These are phyloP conservation scores for Sturmia bella DNA, from an alignment of 2,888 invertebrate genomes.

Conservation along the genomic window DNA sequence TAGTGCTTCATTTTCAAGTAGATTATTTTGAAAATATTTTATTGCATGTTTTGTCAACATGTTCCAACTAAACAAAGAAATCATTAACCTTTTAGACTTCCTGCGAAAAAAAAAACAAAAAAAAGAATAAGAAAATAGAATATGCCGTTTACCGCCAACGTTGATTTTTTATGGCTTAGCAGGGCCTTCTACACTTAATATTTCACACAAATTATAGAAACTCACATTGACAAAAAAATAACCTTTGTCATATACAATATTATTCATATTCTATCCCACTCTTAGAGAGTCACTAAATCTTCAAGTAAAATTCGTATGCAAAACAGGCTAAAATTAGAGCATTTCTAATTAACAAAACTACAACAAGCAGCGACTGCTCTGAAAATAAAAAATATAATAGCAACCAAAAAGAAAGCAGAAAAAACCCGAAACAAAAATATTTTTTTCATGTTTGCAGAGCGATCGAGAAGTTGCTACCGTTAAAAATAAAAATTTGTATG, in stretches of 20 bases:
- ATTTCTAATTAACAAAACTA: constrained; percentile 65
- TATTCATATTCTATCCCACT: constrained; percentile 39
- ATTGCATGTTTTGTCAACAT: constrained; percentile 68
- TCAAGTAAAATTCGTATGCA: constrained; percentile 56
- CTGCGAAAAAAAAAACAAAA: constrained; percentile 31
- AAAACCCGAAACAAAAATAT: constrained; percentile 59
- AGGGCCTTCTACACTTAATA: constrained; percentile 31
- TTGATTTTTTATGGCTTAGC: constrained; percentile 17
- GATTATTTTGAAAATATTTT: constrained; percentile 61
- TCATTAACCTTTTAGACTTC: constrained; percentile 68
- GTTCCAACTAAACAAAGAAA: constrained; percentile 61
- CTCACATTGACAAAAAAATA: constrained; percentile 22
- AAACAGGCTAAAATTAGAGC: constrained; percentile 68
- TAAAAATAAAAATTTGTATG: constrained; percentile 50
- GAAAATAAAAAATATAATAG: not conserved
- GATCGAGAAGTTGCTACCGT: constrained; percentile 48
- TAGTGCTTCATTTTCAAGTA: constrained; percentile 20
- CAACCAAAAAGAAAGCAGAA: not conserved
- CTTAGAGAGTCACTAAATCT: constrained; percentile 1
- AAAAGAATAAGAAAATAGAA: constrained; percentile 10
- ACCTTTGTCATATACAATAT: constrained; percentile 50
- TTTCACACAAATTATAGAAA: constrained; percentile 20
- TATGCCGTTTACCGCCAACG: constrained; percentile 42
- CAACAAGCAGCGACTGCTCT: constrained; percentile 4
- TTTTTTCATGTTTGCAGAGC: constrained; percentile 55